A percentile compares a stretch with the other conserved stretches of the same genome.
phyloP scores from a whole-genome alignment of 2,113 vertebrate species.

The Epinephelus moara region DNA sequence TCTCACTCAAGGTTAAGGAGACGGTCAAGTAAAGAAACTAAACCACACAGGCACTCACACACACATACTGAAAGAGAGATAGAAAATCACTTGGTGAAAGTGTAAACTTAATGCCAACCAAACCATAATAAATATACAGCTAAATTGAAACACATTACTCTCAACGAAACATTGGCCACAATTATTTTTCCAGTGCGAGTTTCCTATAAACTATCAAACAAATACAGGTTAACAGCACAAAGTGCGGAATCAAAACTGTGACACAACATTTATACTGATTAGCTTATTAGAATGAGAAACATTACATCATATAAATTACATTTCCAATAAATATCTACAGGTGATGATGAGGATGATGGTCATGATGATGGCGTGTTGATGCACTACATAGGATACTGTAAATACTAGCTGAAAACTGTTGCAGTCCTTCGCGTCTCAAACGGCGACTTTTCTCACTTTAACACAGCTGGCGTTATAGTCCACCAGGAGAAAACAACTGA shows the following conservation, averaged over 20 bases:
- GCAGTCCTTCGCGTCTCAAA: slow-evolving; percentile 16
- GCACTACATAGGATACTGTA: slow-evolving; percentile 55
- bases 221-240: slow-evolving; percentile 71
- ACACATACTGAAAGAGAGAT: slow-evolving; percentile 27
- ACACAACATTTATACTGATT: slow-evolving; percentile 58
- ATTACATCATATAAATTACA: slow-evolving; percentile 80
- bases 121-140: slow-evolving; percentile 65
- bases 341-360: slow-evolving; percentile 36
- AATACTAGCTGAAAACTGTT: slow-evolving; percentile 49
- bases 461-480: slow-evolving; percentile 22
- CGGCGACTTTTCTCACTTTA: background rate
- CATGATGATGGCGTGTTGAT: slow-evolving; percentile 44
- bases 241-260: slow-evolving; percentile 64
- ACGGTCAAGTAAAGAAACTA: slow-evolving; percentile 31
- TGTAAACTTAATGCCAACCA: slow-evolving; percentile 58
- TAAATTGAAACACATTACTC: slow-evolving; percentile 59
- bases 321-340: slow-evolving; percentile 82
- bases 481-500: slow-evolving; percentile 24
- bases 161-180: slow-evolving; percentile 72
- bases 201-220: slow-evolving; percentile 74
- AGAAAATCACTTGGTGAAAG: slow-evolving; percentile 52
- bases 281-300: slow-evolving; percentile 74
- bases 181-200: slow-evolving; percentile 61
- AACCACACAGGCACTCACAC: slow-evolving; percentile 10
- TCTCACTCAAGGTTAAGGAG: slow-evolving; percentile 3